Base-by-base conservation (phyloP, 2,888 invertebrate species). In the Agrenia bidenticulata region DNA sequence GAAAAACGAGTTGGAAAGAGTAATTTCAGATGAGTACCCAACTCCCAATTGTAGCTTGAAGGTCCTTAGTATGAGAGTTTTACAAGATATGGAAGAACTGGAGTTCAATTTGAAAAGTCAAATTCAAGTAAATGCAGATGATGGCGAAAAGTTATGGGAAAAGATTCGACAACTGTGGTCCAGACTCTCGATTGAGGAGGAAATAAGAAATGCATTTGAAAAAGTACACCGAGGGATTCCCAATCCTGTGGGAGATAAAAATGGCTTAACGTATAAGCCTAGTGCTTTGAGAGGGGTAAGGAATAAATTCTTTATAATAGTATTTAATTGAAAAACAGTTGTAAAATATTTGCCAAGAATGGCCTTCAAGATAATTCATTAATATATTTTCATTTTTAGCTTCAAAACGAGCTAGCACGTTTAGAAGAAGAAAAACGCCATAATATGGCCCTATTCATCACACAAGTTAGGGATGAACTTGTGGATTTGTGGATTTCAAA, bases 341-440 rank as follows among this genome's bases (percentile, higher is more conserved):
- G 5, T 7, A 9, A 17, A 49, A 51, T n/a, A 9, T 21, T 2
- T 17, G 17, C 17, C 15, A 51, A 19, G 19, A 61, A 50, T 21
- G 21, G 27, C 9, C 23, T 37, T 59, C 21, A 32, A 32, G 32
- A 32, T 32, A 32, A 32, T 37, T 60, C 21, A 37, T 45, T 60
- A 15, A 39, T 53, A 13, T 15, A 56, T 50, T 75, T n/a, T 32
- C 32, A 11, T 32, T 32, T 32, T 32, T 32, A 84, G 83, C 80
- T 90, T 19, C 84, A 85, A 64, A 81, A 83, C 17, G 94, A 94
- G 80, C 83, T 92, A 26, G 83, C 85, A 56, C 83, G 89, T 2
- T 92, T 90, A 77, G 89, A 92, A 77, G 83, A 84, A 24, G 83
- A 90, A 62, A 90, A 91, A 74, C 83, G 85, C 45, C 87, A 89